Base-by-base conservation (phyloP, 2,888 invertebrate species). In the Tanypteryx hageni region DNA sequence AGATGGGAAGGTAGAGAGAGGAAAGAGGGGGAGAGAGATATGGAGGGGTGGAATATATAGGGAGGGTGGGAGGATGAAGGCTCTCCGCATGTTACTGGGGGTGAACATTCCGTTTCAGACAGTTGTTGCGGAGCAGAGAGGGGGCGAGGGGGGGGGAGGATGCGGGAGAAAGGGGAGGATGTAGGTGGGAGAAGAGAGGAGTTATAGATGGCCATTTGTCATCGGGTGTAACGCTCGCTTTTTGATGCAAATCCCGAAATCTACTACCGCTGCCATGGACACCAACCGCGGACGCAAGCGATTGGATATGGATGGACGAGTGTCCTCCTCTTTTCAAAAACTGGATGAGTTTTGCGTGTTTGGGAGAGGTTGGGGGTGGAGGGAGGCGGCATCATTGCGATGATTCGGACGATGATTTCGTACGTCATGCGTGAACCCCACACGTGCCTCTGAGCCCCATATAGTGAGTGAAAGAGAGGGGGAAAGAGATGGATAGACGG, bases 231-330 rank as follows among this genome's bases (percentile, higher is more conserved):
- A 22, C 82, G 82, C 82, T 18, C 64, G n/a, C 82, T 82, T 44
- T 82, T 82, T 44, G 18, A 68, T 11, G 22, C 68, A n/a, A 68
- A 68, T n/a, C 68, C 68, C 68, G n/a, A n/a, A n/a, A 68, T 68
- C 68, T 68, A 68, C 68, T 64, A n/a, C 16, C 64, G 16, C 7
- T 64, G n/a, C 18, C 16, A 18, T 7, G 7, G 22, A n/a, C n/a
- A n/a, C 68, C 68, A 68, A 68, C 44, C 44, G 44, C 18, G 68
- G 68, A 18, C n/a, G 68, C n/a, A 68, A n/a, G 18, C 68, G 68
- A 68, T 64, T n/a, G 64, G 64, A 64, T 68, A 68, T 68, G 68
- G 22, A 68, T 68, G n/a, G 22, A 22, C 7, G 68, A 44, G 44
- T 44, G 44, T 1, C 44, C 44, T 44, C 44, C 44, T n/a, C 68